A percentile compares a stretch with the other conserved stretches of the same genome.
These are phyloP conservation scores for Agriopis marginaria DNA, from an alignment of 2,888 invertebrate species.

Conservation along the genomic window DNA sequence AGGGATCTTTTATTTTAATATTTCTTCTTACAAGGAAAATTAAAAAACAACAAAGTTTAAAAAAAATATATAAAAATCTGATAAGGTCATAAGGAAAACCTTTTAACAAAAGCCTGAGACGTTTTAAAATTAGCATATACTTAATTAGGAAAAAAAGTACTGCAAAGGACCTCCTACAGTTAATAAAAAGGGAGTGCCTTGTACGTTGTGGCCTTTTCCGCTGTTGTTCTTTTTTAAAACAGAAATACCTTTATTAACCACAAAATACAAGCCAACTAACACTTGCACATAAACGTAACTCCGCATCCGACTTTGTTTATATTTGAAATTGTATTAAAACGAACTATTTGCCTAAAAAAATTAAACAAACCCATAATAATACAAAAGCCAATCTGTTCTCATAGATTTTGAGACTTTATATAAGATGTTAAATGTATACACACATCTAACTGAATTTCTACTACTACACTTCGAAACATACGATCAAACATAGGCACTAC, in stretches of 20 bases:
- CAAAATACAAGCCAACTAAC: too few species aligned
- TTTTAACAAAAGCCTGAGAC: constrained; percentile 32
- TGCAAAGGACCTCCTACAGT: constrained; percentile 33
- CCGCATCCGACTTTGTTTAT: too few species aligned
- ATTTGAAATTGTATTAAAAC: too few species aligned
- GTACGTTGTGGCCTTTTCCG: constrained; percentile 16
- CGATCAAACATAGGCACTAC: too few species aligned
- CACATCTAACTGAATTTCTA: too few species aligned
- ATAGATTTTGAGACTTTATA: too few species aligned
- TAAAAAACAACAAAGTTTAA: constrained; percentile 11
- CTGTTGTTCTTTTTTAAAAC: background rate
- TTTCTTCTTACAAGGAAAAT: constrained; percentile 5
- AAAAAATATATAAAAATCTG: constrained; percentile 35
- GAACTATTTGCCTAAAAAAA: too few species aligned
- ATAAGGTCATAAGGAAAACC: constrained; percentile 27
- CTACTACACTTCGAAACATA: too few species aligned
- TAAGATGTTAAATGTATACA: too few species aligned
- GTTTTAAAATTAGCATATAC: constrained; percentile 38
- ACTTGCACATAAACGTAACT: too few species aligned
- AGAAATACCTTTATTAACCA: background rate
- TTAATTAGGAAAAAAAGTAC: constrained; percentile 38
- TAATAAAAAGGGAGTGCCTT: constrained; percentile 23
- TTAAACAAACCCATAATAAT: too few species aligned
- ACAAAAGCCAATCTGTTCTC: too few species aligned
- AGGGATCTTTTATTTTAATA: background rate